Percentiles rank a stretch among this genome's conserved stretches.
These are phyloP conservation scores for Ivindomyrus marchei DNA, from an alignment of 2,113 vertebrate genomes.

Conservation along the genomic window DNA sequence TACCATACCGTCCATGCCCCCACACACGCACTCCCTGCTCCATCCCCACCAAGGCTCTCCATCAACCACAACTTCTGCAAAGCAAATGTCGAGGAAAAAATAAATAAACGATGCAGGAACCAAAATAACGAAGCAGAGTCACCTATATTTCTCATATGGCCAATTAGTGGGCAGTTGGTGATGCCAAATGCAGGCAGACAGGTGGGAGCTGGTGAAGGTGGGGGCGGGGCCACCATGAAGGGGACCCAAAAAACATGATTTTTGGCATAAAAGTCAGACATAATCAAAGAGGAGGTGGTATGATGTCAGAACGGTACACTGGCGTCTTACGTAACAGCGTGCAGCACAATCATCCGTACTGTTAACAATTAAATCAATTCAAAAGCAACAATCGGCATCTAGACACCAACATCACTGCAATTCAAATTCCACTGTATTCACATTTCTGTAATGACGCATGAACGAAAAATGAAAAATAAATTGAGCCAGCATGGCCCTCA, in stretches of 20 bases:
- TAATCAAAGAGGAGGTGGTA: not conserved
- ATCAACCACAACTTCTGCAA: constrained; percentile 16
- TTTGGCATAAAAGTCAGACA: not conserved
- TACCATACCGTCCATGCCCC: constrained; percentile 41
- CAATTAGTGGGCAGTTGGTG: not conserved
- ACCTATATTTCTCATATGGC: not conserved
- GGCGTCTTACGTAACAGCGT: not conserved
- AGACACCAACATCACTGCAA: not conserved
- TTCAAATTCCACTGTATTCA: not conserved
- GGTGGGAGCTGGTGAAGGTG: not conserved
- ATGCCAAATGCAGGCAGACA: too few species aligned
- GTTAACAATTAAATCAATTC: constrained; percentile 3
- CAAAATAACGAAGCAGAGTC: not conserved
- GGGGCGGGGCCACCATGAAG: not conserved
- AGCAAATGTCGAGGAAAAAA: not conserved
- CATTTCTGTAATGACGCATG: not conserved
- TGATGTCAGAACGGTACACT: not conserved
- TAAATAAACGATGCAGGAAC: not conserved
- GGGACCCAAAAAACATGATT: not conserved
- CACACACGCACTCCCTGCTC: constrained; percentile 3
- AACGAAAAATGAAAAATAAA: constrained; percentile 1
- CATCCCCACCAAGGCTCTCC: constrained; percentile 4
- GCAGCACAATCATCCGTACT: not conserved
- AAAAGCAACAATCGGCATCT: not conserved
- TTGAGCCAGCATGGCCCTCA: not conserved